Conservation (phyloP, 2,888 invertebrate species). For the Synergus itoensis region DNA sequence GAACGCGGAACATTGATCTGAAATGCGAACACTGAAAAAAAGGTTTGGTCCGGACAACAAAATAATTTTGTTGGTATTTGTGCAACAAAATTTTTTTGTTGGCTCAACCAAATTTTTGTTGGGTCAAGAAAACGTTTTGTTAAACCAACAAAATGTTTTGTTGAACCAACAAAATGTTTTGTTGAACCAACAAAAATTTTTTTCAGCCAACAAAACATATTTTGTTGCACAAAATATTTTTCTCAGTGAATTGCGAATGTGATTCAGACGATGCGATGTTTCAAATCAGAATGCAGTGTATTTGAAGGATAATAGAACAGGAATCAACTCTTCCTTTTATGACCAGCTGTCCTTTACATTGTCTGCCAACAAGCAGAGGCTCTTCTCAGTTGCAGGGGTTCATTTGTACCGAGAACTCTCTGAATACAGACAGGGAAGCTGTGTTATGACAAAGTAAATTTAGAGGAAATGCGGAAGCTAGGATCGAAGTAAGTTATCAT, state of each 20-base stretch:
- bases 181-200: too few relatives aligned
- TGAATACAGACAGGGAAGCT: constrained; percentile 21
- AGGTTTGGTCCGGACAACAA: too few relatives aligned
- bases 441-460: constrained; percentile 31
- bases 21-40: too few relatives aligned
- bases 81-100: too few relatives aligned
- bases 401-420: constrained; percentile 17
- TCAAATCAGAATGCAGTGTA: constrained; percentile 24
- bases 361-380: constrained; percentile 22
- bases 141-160: too few relatives aligned
- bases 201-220: too few relatives aligned
- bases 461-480: constrained; percentile 6
- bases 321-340: constrained; percentile 34
- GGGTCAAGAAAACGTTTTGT: too few relatives aligned
- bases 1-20: not conserved
- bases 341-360: constrained; percentile 32
- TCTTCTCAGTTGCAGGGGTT: constrained; percentile 31
- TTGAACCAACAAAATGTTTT: too few relatives aligned
- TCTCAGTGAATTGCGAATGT: constrained; percentile 12
- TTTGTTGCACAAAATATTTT: too few relatives aligned
- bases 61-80: too few relatives aligned
- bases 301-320: constrained; percentile 23
- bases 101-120: too few relatives aligned
- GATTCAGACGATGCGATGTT: not conserved
- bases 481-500: constrained; percentile 19